These are phyloP conservation scores for Ectemnius lituratus DNA, from an alignment of 2,888 invertebrate genomes.

Conservation along the genomic window DNA sequence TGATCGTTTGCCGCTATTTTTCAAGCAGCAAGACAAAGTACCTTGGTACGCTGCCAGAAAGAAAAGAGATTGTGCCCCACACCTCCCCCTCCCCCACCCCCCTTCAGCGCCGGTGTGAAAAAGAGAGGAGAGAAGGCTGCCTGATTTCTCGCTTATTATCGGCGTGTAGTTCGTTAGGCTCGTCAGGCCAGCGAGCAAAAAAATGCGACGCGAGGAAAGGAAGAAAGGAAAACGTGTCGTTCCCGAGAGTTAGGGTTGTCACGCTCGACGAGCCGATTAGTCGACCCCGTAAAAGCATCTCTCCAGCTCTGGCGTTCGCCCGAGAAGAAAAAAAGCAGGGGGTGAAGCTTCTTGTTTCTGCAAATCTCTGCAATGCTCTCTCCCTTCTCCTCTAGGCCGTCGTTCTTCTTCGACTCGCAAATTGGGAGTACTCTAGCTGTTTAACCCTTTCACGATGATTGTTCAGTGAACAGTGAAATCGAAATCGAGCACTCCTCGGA, in stretches of 20 bases:
- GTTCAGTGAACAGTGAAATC: too few relatives aligned
- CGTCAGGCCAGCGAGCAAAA: background rate
- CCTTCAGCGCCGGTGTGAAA: too few relatives aligned
- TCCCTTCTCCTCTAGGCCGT: too few relatives aligned
- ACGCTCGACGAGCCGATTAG: slow-evolving; percentile 19
- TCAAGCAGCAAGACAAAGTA: slow-evolving; percentile 38
- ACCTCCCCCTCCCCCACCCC: background rate
- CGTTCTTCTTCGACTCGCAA: too few relatives aligned
- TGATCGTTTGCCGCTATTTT: slow-evolving; percentile 31
- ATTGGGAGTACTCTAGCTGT: too few relatives aligned
- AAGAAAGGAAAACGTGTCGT: slow-evolving; percentile 14
- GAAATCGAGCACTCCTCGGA: too few relatives aligned
- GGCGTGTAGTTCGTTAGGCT: slow-evolving; percentile 29
- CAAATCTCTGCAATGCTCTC: slow-evolving; percentile 13
- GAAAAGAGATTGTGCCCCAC: slow-evolving; percentile 20
- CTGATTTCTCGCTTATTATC: slow-evolving; percentile 42
- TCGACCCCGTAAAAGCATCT: slow-evolving; percentile 4
- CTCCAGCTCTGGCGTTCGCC: background rate
- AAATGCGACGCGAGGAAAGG: background rate
- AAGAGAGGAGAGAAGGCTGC: slow-evolving; percentile 11
- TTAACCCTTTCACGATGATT: too few relatives aligned
- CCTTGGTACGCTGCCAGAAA: slow-evolving; percentile 40
- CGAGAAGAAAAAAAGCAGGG: background rate
- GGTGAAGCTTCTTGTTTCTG: slow-evolving; percentile 23
- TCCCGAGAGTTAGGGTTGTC: slow-evolving; percentile 11